A percentile compares a stretch with the other conserved stretches of the same genome.
Evolutionary conservation across 2,113 vertebrate genomes (phyloP).

Genomic region (Salvelinus namaycush): DNA sequence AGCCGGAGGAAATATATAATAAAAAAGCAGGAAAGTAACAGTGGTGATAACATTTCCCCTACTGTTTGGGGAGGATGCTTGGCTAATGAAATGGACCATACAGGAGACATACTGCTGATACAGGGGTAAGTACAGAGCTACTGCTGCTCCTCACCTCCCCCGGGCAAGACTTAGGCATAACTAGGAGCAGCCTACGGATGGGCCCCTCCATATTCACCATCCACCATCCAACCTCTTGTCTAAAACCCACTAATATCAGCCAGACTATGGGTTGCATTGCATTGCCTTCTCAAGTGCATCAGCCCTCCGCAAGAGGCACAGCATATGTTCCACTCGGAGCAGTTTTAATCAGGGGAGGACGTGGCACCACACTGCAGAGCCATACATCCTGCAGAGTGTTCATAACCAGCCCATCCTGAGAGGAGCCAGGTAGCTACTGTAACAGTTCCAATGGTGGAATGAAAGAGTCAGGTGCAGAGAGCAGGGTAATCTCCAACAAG

Average conservation of each 20-base stretch:
- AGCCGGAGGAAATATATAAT: slow-evolving; percentile 12
- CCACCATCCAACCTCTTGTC: not conserved
- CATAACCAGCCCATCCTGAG: not conserved
- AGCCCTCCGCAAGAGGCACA: not conserved
- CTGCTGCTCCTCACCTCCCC: slow-evolving; percentile 42
- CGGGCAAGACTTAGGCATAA: slow-evolving; percentile 41
- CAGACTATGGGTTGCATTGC: not conserved
- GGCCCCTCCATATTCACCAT: not conserved
- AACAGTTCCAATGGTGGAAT: too few relatives aligned
- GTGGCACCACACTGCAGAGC: slow-evolving; percentile 9
- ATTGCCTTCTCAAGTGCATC: not conserved
- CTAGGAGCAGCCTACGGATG: slow-evolving; percentile 32
- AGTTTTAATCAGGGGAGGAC: slow-evolving; percentile 8
- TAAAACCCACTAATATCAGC: not conserved
- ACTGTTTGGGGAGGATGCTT: slow-evolving; percentile 25
- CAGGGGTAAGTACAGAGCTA: slow-evolving; percentile 57
- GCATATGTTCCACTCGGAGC: slow-evolving; percentile 2
- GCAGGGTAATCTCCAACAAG: too few relatives aligned
- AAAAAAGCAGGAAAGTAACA: slow-evolving; percentile 15
- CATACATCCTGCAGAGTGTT: slow-evolving; percentile 10
- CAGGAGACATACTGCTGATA: slow-evolving; percentile 51
- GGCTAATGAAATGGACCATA: slow-evolving; percentile 56
- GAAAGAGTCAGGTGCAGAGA: too few relatives aligned
- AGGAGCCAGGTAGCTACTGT: not conserved
- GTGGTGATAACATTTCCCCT: slow-evolving; percentile 16